Evolutionary conservation across 2,888 invertebrate genomes (phyloP).

Genomic region (Cheilosia scutellata): DNA sequence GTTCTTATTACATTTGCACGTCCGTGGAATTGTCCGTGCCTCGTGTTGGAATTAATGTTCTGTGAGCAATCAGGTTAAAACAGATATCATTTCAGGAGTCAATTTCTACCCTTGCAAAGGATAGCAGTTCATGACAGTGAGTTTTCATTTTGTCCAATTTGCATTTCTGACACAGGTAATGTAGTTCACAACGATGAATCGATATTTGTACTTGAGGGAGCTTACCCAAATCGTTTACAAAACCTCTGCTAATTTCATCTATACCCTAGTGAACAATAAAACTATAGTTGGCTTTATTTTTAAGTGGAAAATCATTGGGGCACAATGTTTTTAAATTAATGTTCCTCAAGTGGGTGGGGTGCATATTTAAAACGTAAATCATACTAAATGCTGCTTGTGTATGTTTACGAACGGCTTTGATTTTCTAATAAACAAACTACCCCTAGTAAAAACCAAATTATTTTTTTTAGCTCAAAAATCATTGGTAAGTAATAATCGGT

Average conservation of each 20-base stretch:
- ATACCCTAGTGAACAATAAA: background rate
- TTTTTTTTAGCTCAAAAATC: too few species aligned
- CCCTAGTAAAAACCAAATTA: too few species aligned
- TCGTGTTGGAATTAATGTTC: background rate
- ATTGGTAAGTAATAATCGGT: too few species aligned
- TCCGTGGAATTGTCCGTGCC: background rate
- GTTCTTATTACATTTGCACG: background rate
- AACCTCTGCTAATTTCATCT: background rate
- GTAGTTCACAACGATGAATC: background rate
- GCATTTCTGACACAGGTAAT: slow-evolving; percentile 1
- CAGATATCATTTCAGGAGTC: background rate
- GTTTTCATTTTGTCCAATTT: slow-evolving; percentile 6
- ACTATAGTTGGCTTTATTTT: background rate
- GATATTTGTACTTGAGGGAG: background rate
- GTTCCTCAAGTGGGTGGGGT: background rate
- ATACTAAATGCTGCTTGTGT: too few species aligned
- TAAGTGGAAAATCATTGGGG: background rate
- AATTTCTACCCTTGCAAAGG: background rate
- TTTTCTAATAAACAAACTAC: too few species aligned
- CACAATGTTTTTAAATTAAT: background rate
- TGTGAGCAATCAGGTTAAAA: background rate
- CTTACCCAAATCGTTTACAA: background rate
- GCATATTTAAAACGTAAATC: too few species aligned
- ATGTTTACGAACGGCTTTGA: too few species aligned
- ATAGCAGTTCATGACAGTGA: background rate